Evolutionary conservation across 1,140 invertebrate species (phyloP), one percentile per base, ranked within the genome.

Genomic region (Neotoxoptera formosana): DNA sequence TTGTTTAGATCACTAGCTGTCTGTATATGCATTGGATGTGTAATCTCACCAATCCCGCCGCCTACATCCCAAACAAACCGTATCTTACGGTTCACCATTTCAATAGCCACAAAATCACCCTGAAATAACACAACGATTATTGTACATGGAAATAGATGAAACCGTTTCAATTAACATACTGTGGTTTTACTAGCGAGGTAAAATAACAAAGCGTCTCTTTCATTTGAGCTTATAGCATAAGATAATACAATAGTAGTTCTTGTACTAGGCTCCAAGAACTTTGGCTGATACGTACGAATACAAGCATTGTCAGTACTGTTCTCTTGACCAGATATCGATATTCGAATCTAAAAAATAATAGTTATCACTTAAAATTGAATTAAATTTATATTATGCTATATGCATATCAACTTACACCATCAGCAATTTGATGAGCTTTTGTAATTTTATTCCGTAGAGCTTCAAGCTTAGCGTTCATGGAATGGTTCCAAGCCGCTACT

Each of bases 41-140:
- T 96, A 0, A 97, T 95, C 30, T 95, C 95, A 7, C 96, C 96
- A 1, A 96, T 96, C 6, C 96, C 97, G 41, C 96, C 97, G 21
- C 97, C 98, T 4, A 97, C 96, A 95, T 98, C 97, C 98, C 97
- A 98, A 2, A 97, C 94, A 90, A 98, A 97, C 93, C 96, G 96
- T 25, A 98, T 97, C 92, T 96, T 97, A 48, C 97, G 96, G 94
- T 98, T 96, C 1, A 97, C 95, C 95, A 98, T 96, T 95, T 98
- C 98, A 47, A 99, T 94, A 1, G 97, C 96, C 41, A 99, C 96
- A 94, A 97, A 98, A 94, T 98, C 98, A 0, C 96, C 95, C 94
- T 95, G 87, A 36, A 94, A 94, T 93, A 93, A 90, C 21, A 30
- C 21, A 90, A 60, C 0, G 4, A 45, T 1, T 90, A 60, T 41